These are phyloP conservation scores for Penaeus monodon DNA, from an alignment of 2,888 invertebrate species.

Conservation along the genomic window DNA sequence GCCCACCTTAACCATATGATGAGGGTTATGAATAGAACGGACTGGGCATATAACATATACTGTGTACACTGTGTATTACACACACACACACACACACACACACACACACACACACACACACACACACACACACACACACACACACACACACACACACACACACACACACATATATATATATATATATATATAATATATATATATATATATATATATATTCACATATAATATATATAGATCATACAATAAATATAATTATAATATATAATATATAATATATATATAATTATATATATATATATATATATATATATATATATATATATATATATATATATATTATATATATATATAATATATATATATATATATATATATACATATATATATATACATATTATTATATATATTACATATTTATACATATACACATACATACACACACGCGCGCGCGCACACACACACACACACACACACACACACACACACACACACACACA, in stretches of 20 bases:
- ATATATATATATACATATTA: too few species aligned
- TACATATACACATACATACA: slow-evolving; percentile 14
- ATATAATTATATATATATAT: background rate
- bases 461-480: background rate
- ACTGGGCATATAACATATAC: background rate
- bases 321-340: too few species aligned
- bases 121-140: slow-evolving; percentile 9
- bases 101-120: background rate
- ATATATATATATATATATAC: too few species aligned
- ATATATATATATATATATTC: slow-evolving; percentile 19
- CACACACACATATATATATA: background rate
- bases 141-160: slow-evolving; percentile 2
- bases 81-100: background rate
- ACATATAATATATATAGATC: slow-evolving; percentile 20
- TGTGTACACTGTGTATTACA: background rate
- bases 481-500: background rate
- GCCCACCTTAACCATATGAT: background rate
- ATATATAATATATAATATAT: background rate
- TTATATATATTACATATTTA: slow-evolving; percentile 19
- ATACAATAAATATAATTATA: background rate
- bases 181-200: background rate
- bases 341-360: too few species aligned
- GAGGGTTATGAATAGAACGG: background rate
- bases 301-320: too few species aligned
- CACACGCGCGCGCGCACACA: background rate